Conservation (phyloP, 1,140 invertebrate species). For the Eumaeus atala region DNA sequence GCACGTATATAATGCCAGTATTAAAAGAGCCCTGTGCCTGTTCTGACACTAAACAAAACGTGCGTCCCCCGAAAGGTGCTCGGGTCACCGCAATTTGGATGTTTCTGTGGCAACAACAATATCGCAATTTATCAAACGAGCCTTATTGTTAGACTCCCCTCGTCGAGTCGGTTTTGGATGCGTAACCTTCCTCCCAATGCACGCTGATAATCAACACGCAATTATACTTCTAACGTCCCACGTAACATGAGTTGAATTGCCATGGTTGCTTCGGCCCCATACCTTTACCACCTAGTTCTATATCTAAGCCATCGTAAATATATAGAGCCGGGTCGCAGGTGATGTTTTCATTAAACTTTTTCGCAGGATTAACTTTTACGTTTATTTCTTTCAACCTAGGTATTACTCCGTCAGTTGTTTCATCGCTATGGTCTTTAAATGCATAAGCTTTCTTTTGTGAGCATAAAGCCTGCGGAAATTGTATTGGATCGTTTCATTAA, state of each 20-base stretch:
- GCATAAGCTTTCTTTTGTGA: constrained; percentile 6
- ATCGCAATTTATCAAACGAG: constrained; percentile 70
- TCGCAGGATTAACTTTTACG: constrained; percentile 42
- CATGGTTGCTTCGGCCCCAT: background rate
- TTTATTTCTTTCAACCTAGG: constrained; percentile 20
- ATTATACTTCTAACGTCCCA: constrained; percentile 22
- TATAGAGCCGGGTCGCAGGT: constrained; percentile 43
- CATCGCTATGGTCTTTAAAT: constrained; percentile 5
- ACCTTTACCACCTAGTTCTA: constrained; percentile 24
- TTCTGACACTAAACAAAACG: constrained; percentile 25
- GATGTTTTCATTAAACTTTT: constrained; percentile 65
- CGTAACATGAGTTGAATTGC: constrained; percentile 16
- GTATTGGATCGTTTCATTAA: background rate
- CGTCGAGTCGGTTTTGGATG: constrained; percentile 31
- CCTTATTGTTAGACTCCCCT: constrained; percentile 58
- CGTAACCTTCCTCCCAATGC: constrained; percentile 46
- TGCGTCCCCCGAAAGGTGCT: constrained; percentile 25
- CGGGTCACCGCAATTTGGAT: constrained; percentile 33
- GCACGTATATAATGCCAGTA: constrained; percentile 30
- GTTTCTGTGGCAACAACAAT: constrained; percentile 49
- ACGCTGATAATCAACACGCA: constrained; percentile 19
- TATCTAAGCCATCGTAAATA: constrained; percentile 43
- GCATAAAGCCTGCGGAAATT: background rate
- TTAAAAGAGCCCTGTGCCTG: constrained; percentile 22
- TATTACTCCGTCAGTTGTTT: constrained; percentile 3